Conservation (phyloP, 2,888 invertebrate species). For the Lordiphosa fenestrarum region DNA sequence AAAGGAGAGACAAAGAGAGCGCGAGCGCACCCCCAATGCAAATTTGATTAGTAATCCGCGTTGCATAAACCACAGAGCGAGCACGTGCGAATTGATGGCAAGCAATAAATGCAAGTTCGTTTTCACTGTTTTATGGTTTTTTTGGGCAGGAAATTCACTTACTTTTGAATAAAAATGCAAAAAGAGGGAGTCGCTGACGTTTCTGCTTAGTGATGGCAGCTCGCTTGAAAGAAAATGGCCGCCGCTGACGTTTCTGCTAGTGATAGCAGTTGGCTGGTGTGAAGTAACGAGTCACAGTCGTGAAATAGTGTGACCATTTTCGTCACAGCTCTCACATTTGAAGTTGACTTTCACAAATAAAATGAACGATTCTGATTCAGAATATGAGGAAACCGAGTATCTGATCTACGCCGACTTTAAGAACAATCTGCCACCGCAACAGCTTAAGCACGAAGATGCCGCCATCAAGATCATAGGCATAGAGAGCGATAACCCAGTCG, state of each 20-base stretch:
- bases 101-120: neutral
- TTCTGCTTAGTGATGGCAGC: conserved; percentile 9
- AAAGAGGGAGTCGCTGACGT: conserved; percentile 5
- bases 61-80: neutral
- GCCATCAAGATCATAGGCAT: conserved; percentile 83
- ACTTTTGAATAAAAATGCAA: conserved; percentile 6
- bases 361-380: conserved; percentile 75
- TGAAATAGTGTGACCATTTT: conserved; percentile 5
- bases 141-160: neutral
- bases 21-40: neutral
- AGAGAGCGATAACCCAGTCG: conserved; percentile 83
- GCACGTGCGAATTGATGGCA: neutral
- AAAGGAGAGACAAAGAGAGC: conserved; percentile 1
- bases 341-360: too few relatives aligned
- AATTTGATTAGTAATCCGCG: neutral
- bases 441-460: conserved; percentile 66
- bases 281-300: neutral
- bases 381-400: conserved; percentile 79
- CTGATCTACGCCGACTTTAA: conserved; percentile 78
- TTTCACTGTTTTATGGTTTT: neutral
- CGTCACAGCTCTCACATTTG: conserved; percentile 4
- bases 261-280: neutral
- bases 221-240: conserved; percentile 9
- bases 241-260: neutral
- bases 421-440: conserved; percentile 70